Evolutionary conservation across 2,888 invertebrate genomes (phyloP), one percentile per base, ranked within the genome.

Genomic region (Zeuzera pyrina): DNA sequence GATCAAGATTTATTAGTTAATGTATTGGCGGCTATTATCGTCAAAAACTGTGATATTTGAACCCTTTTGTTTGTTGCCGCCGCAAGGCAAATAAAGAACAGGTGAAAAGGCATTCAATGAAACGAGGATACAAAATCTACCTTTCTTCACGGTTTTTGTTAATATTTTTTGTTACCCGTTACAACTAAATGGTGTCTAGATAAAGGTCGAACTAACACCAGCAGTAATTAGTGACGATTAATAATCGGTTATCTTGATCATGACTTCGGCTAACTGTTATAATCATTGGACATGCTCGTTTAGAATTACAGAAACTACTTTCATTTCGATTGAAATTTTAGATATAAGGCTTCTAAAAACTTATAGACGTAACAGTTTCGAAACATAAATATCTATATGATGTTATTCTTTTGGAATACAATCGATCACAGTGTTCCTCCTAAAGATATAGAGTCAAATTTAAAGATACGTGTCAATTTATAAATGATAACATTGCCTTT

Each of bases 211-310:
- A 66, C 77, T 73, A 83, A 83, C 81, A 83, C 83, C 81, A 74
- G 79, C 83, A 83, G 79, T 83, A 81, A 83, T 81, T 83, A 83
- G 78, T 52, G 68, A 64, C 77, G 68, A 81, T 83, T 83, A 81
- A 83, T 81, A 78, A 79, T 78, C 65, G 68, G 69, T 78, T 83
- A 83, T 83, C 83, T 83, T 67, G 81, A 81, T 81, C 70, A 59
- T 52, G 42, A 49, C 46, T 58, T 27, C 63, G 54, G 53, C 65
- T 63, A 69, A 64, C 61, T n/a, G 63, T 63, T 60, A 61, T 78
- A 76, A 77, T 77, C 73, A 71, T 54, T 54, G 46, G 58, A 54
- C 52, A 47, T 13, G 25, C 13, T 25, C 12, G 12, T 13, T 1
- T 12, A 8, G 19, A 19, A 7, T 19, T 19, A 7, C 5, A 19